Evolutionary conservation across 2,113 vertebrate genomes (phyloP).

Genomic region (Clinocottus analis): DNA sequence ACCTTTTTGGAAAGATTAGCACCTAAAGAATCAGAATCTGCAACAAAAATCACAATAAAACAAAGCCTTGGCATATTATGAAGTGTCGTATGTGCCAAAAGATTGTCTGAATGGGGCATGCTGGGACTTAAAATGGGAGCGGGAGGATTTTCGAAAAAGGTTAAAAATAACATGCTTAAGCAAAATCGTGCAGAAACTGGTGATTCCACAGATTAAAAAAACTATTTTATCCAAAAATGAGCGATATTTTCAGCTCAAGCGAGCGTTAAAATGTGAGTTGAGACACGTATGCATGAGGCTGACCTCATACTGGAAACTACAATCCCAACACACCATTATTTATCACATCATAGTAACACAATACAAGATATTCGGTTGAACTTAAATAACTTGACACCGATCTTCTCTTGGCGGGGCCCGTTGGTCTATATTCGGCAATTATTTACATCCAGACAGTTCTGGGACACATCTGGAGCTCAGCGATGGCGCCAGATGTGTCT

Average conservation of each 20-base stretch:
- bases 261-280: neutral
- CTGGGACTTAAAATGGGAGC: too few species aligned
- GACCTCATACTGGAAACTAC: constrained; percentile 11
- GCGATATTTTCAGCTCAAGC: neutral
- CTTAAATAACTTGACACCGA: constrained; percentile 21
- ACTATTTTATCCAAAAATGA: neutral
- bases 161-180: too few species aligned
- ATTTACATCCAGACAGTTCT: constrained; percentile 59
- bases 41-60: too few species aligned
- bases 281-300: neutral
- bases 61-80: too few species aligned
- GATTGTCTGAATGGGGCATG: too few species aligned
- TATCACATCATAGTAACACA: constrained; percentile 44
- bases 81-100: too few species aligned
- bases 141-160: too few species aligned
- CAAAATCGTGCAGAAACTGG: neutral
- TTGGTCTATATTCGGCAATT: constrained; percentile 42
- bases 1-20: too few species aligned
- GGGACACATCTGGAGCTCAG: constrained; percentile 41
- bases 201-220: neutral
- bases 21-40: too few species aligned
- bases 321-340: neutral
- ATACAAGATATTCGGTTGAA: constrained; percentile 43
- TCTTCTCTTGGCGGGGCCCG: constrained; percentile 16
- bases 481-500: constrained; percentile 67